phyloP scores from a whole-genome alignment of 2,888 invertebrate genomes.

The Apodemia zela region DNA sequence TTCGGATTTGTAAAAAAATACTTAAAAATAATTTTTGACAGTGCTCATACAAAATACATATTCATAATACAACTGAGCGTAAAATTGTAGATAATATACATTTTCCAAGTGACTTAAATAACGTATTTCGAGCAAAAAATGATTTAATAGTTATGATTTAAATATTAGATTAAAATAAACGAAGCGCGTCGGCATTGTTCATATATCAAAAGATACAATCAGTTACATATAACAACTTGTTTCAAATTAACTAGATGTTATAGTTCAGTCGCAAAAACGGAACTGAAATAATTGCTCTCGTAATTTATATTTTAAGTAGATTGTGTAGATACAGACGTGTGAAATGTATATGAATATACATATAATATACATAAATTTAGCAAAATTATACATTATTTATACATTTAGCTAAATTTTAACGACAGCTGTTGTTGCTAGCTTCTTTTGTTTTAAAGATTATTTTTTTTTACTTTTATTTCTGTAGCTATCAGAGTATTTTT shows the following conservation, averaged over 20 bases:
- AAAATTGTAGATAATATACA: conserved; percentile 8
- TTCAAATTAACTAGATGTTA: neutral
- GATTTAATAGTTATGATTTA: neutral
- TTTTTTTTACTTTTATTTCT: too few relatives aligned
- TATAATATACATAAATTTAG: neutral
- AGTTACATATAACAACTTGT: conserved; percentile 6
- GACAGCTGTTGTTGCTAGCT: too few relatives aligned
- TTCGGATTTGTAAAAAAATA: too few relatives aligned
- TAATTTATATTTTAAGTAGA: conserved; percentile 3
- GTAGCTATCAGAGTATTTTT: too few relatives aligned
- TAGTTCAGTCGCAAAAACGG: neutral
- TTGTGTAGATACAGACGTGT: conserved; percentile 4
- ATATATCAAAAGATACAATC: conserved; percentile 5
- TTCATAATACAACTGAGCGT: neutral
- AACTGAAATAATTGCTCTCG: neutral
- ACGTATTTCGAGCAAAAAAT: neutral
- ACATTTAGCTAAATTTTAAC: too few relatives aligned
- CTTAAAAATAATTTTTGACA: neutral
- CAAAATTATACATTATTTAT: too few relatives aligned
- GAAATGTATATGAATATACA: conserved; percentile 1
- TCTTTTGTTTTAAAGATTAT: too few relatives aligned
- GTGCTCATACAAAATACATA: neutral
- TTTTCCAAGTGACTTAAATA: neutral
- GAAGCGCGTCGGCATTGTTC: neutral
- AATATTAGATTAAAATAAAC: conserved; percentile 13